Evolutionary conservation across 2,888 invertebrate genomes (phyloP), one percentile per base, ranked within the genome.

Genomic region (Andrena flavipes): DNA sequence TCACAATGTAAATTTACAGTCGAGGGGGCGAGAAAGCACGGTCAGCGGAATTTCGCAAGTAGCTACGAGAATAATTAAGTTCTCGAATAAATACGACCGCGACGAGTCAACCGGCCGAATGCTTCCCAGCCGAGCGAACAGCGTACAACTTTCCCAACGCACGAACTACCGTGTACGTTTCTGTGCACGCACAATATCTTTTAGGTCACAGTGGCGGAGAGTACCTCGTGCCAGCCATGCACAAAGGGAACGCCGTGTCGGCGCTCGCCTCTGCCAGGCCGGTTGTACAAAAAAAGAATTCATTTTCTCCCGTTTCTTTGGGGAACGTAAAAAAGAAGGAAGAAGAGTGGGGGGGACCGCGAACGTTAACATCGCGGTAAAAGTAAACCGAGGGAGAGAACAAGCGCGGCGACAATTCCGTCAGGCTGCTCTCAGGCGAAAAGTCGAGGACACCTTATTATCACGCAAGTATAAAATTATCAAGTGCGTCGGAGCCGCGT

Each of bases 61-160:
- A 82, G 68, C 71, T 64, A 30, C 60, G 51, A 42, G 76, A 64
- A 69, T 65, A 70, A 82, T 76, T 70, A 82, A 81, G 82, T 73
- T 65, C 60, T 56, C 69, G 67, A 70, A 70, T 82, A 73, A 83
- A 70, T 81, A 71, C 59, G 5, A 13, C 10, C 30, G 68, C 30
- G 30, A 54, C 60, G 23, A 29, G 63, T 30, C 13, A 13, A 20
- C 33, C 20, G 7, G 65, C 49, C 29, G 48, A 74, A 75, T 13
- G 70, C 64, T 54, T 49, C 48, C 20, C 29, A 10, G 20, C 4
- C 65, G 20, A 75, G 59, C 26, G 23, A n/a, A 35, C 33, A 63
- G 67, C 54, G 48, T 68, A 35, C 59, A 68, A 64, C 65, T 74
- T 74, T 71, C 79, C 26, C 67, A 42, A 35, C 48, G 42, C 63